Percentiles rank a stretch among this genome's conserved stretches.
phyloP scores from a whole-genome alignment of 2,113 vertebrate genomes.

The Alaudala cheleensis region DNA sequence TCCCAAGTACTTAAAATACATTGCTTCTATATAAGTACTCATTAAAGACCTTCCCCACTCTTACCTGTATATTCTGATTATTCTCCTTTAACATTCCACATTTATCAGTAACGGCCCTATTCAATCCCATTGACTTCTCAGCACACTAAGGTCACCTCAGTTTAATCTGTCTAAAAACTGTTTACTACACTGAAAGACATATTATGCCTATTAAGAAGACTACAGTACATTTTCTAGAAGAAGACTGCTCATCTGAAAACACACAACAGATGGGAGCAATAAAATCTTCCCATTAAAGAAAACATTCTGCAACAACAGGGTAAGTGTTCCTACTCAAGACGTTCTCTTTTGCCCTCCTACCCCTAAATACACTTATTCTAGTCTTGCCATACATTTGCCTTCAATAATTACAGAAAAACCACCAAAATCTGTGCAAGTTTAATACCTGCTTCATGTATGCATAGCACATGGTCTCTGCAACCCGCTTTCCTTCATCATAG shows the following conservation, averaged over 20 bases:
- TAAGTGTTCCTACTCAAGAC: background rate
- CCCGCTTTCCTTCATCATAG: conserved; percentile 97
- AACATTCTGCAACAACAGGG: background rate
- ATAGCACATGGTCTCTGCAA: conserved; percentile 99
- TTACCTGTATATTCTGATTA: background rate
- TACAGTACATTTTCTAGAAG: background rate
- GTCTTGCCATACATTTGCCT: background rate
- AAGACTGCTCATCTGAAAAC: background rate
- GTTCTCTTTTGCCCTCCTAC: background rate
- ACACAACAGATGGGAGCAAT: background rate
- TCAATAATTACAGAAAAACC: background rate
- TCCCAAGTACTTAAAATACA: background rate
- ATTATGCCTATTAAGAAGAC: background rate
- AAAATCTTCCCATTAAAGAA: background rate
- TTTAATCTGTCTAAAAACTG: background rate
- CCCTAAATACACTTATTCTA: background rate
- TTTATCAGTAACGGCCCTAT: background rate
- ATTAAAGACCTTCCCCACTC: background rate
- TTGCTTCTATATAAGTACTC: background rate
- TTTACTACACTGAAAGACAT: background rate
- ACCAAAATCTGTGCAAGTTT: background rate
- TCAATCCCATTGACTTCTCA: background rate
- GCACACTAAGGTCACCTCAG: background rate
- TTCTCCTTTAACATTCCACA: background rate
- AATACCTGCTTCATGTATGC: conserved; percentile 99